phyloP scores from a whole-genome alignment of 2,888 invertebrate species.

The Thalpophila matura region DNA sequence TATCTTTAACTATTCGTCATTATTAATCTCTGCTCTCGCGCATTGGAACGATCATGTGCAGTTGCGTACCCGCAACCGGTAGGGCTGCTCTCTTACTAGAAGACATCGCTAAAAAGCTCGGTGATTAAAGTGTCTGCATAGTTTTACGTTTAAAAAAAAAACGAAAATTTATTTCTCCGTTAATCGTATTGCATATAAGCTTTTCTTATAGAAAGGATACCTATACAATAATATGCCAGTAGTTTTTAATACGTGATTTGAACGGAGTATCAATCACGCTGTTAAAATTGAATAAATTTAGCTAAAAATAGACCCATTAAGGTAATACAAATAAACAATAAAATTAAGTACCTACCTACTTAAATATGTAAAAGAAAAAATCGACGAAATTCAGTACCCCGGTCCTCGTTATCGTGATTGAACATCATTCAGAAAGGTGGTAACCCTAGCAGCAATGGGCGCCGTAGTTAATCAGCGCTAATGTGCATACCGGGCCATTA shows the following conservation, averaged over 20 bases:
- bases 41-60: constrained; percentile 58
- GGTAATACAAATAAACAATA: too few relatives aligned
- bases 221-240: too few relatives aligned
- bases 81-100: constrained; percentile 44
- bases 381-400: not conserved
- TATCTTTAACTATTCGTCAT: constrained; percentile 69
- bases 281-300: too few relatives aligned
- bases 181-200: too few relatives aligned
- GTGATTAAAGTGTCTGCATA: too few relatives aligned
- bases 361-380: not conserved
- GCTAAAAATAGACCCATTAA: too few relatives aligned
- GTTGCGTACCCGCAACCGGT: constrained; percentile 34
- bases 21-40: constrained; percentile 68
- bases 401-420: not conserved
- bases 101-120: not conserved
- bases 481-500: constrained; percentile 70
- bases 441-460: constrained; percentile 48
- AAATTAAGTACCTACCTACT: too few relatives aligned
- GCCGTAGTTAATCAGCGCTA: constrained; percentile 67
- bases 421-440: constrained; percentile 4
- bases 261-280: too few relatives aligned
- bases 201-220: too few relatives aligned
- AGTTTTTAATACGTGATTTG: too few relatives aligned
- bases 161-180: too few relatives aligned
- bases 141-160: too few relatives aligned